Conservation (phyloP, 2,797 vertebrate genomes). For the Tokudaia tokunoshimensis region DNA sequence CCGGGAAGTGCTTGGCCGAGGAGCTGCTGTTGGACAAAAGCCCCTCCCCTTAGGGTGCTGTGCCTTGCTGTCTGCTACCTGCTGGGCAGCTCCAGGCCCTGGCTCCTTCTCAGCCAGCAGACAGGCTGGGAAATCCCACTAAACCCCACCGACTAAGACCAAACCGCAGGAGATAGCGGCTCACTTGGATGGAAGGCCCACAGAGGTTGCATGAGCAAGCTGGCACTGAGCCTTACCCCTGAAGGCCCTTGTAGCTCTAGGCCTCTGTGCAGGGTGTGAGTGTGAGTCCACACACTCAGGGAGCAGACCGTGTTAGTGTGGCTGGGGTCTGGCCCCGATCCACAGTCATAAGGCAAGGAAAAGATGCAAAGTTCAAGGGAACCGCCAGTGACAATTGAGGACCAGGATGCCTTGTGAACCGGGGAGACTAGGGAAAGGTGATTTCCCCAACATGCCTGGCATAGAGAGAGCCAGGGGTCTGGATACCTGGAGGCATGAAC, state of each 20-base stretch:
- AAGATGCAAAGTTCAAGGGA: not conserved
- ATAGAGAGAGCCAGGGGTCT: not conserved
- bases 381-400: not conserved
- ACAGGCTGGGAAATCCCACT: not conserved
- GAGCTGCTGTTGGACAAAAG: not conserved
- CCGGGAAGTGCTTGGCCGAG: not conserved
- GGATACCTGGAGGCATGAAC: not conserved
- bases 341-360: not conserved
- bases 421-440: not conserved
- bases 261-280: not conserved
- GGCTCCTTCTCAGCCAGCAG: not conserved
- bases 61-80: not conserved
- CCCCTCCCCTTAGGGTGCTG: not conserved
- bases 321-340: not conserved
- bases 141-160: not conserved
- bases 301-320: not conserved
- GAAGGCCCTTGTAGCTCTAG: not conserved
- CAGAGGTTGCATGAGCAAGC: fast-evolving
- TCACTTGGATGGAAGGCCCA: not conserved
- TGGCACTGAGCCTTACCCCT: not conserved
- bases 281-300: not conserved
- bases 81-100: not conserved
- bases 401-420: not conserved
- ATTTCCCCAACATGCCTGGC: not conserved
- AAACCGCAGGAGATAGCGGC: not conserved